Evolutionary conservation across 2,797 vertebrate genomes (phyloP).

Genomic region (Mionectes olivaceus): DNA sequence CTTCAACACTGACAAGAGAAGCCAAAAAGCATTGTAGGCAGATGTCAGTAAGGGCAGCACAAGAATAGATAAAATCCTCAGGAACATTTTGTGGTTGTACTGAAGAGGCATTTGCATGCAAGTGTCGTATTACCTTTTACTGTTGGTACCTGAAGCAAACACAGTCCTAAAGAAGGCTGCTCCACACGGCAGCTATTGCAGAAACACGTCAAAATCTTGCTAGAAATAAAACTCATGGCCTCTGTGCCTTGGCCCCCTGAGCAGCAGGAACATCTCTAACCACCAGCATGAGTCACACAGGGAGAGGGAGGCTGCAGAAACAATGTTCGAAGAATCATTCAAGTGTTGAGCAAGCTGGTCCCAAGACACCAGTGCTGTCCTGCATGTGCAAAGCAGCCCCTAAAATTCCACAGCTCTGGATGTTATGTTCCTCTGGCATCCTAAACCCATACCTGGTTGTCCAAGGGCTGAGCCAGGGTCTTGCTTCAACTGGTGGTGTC

Average conservation of each 20-base stretch:
- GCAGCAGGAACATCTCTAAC: background rate
- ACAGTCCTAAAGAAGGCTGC: background rate
- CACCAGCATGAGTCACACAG: fast-evolving
- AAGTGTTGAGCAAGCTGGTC: background rate
- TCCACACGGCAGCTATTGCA: background rate
- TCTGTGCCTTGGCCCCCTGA: background rate
- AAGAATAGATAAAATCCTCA: background rate
- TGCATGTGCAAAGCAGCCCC: background rate
- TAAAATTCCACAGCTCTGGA: background rate
- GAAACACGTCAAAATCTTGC: background rate
- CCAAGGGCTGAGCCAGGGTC: background rate
- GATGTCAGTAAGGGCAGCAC: background rate
- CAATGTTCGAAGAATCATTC: background rate
- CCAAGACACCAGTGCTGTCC: fast-evolving
- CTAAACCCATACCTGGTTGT: background rate
- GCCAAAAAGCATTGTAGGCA: background rate
- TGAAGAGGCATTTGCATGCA: background rate
- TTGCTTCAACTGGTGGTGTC: background rate
- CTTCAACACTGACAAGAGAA: background rate
- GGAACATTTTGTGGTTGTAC: background rate
- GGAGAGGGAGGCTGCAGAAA: background rate
- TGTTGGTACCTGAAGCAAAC: background rate
- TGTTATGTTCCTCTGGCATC: background rate
- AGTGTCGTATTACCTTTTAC: background rate
- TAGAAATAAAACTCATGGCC: background rate